A percentile compares a stretch with the other conserved stretches of the same genome.
phyloP scores from a whole-genome alignment of 2,888 invertebrate species.

The Drepana falcataria region DNA sequence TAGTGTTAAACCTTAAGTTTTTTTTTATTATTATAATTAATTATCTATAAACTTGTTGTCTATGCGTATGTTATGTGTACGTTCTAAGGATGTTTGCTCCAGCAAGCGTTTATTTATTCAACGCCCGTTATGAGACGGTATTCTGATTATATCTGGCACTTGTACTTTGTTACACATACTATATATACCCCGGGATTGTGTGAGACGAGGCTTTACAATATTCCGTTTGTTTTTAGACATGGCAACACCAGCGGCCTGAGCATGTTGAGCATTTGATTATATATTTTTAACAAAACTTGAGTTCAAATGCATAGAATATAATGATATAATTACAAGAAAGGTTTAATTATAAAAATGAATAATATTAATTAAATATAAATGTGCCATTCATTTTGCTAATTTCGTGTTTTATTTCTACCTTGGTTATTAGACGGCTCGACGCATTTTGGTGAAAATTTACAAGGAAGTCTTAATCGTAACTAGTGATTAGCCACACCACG shows the following conservation, averaged over 20 bases:
- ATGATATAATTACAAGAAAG: slow-evolving; percentile 70
- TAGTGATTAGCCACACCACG: too few relatives aligned
- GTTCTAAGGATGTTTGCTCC: slow-evolving; percentile 28
- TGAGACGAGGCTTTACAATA: slow-evolving; percentile 56
- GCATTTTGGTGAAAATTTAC: too few relatives aligned
- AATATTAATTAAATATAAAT: slow-evolving; percentile 80
- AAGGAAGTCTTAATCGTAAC: too few relatives aligned
- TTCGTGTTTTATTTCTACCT: slow-evolving; percentile 64
- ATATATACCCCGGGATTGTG: slow-evolving; percentile 56
- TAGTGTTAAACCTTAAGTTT: slow-evolving; percentile 65
- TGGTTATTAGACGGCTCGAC: neutral
- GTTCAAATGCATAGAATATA: slow-evolving; percentile 71
- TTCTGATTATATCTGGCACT: slow-evolving; percentile 32
- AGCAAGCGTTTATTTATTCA: slow-evolving; percentile 49
- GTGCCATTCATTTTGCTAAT: slow-evolving; percentile 80
- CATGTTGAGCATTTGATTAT: slow-evolving; percentile 56
- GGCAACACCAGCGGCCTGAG: slow-evolving; percentile 43
- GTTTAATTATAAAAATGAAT: slow-evolving; percentile 78
- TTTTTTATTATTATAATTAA: slow-evolving; percentile 51
- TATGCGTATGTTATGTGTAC: slow-evolving; percentile 43
- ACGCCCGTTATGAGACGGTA: slow-evolving; percentile 49
- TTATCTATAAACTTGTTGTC: slow-evolving; percentile 56
- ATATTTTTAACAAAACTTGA: slow-evolving; percentile 32
- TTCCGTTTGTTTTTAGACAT: slow-evolving; percentile 35
- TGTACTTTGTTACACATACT: slow-evolving; percentile 17